Evolutionary conservation across 2,888 invertebrate genomes (phyloP), one percentile per base, ranked within the genome.

Genomic region (Leptopilina syphax): DNA sequence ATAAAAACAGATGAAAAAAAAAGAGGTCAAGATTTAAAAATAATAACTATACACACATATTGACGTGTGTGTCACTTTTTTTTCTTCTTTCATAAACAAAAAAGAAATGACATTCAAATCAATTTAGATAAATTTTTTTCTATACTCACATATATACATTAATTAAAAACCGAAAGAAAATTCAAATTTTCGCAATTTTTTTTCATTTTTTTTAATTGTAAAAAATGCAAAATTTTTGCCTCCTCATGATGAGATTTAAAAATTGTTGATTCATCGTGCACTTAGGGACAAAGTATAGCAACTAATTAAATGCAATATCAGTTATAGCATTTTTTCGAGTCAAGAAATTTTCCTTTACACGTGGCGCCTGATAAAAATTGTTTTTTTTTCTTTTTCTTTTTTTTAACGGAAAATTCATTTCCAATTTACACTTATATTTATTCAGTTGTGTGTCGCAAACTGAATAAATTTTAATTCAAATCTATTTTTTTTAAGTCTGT

Each of bases 391-490:
- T 50, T 50, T 50, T 47, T 7, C 5, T 47, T 47, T 50, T 50
- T 50, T 34, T 34, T 9, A 34, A 60, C 1, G 57, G 41, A 57
- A 73, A 73, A 57, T 60, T 73, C n/a, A n/a, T 57, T 57, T 73
- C n/a, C 57, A 57, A 41, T 73, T 73, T 73, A 57, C 27, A 57
- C 34, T 41, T 73, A 41, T 60, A 73, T 60, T 57, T 73, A 73
- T 73, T 73, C 73, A 73, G 73, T 73, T 60, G 73, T 57, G 73
- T 57, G 5, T 73, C n/a, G n/a, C 57, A 73, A 73, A 73, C 57
- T 73, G 73, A 34, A 34, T 73, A 57, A 73, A 34, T 73, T 57
- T 8, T 73, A 57, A 57, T 57, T 73, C 70, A 34, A 57, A 73
- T 54, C 41, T 60, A 73, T 34, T 73, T 73, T 34, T 18, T 73